These are phyloP conservation scores for Planiliza haematocheilus DNA, from an alignment of 2,113 vertebrate species.

Conservation along the genomic window DNA sequence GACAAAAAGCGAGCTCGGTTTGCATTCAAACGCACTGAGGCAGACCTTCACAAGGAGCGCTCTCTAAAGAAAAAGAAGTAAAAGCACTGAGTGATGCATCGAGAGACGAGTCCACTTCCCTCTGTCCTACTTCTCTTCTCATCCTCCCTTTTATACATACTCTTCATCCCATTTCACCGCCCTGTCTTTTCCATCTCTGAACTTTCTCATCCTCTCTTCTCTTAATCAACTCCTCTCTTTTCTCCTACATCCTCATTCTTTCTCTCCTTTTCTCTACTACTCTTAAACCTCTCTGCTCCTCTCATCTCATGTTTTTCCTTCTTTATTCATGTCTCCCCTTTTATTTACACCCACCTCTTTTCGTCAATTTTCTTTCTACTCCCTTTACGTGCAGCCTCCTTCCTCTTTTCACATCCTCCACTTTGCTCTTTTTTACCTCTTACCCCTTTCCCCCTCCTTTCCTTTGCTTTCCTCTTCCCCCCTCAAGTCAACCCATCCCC, in stretches of 20 bases:
- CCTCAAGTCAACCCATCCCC: constrained; percentile 17
- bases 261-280: neutral
- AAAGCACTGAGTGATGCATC: constrained; percentile 13
- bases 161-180: constrained; percentile 2
- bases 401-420: neutral
- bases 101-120: constrained; percentile 2
- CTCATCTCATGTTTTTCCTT: too few relatives aligned
- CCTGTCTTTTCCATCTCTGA: neutral
- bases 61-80: constrained; percentile 19
- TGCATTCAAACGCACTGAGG: constrained; percentile 50
- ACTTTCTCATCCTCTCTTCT: constrained; percentile 5
- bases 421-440: constrained; percentile 3
- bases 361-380: neutral
- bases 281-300: too few relatives aligned
- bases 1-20: constrained; percentile 34
- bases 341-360: too few relatives aligned
- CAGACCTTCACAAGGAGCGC: constrained; percentile 24
- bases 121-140: neutral
- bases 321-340: neutral
- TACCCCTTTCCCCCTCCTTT: neutral
- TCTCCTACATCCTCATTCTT: neutral
- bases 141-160: neutral
- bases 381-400: too few relatives aligned
- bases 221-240: neutral
- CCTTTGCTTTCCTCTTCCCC: neutral